Conservation (phyloP, 2,888 invertebrate genomes). For the Lasioglossum figueresi region DNA sequence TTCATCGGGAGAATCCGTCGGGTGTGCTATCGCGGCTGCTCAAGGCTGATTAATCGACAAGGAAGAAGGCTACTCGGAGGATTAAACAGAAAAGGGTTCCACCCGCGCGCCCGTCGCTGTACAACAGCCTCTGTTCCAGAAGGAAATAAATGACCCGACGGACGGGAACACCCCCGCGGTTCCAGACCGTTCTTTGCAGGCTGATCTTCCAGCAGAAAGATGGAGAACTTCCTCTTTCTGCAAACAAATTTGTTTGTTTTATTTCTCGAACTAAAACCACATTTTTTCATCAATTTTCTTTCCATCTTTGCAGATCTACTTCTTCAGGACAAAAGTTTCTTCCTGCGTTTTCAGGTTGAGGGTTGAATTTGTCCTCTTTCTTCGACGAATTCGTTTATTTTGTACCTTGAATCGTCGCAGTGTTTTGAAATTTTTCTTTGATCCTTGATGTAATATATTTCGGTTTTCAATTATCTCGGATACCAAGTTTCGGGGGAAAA, state of each 20-base stretch:
- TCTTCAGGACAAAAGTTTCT: neutral
- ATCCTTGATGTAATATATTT: too few species aligned
- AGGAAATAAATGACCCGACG: slow-evolving; percentile 25
- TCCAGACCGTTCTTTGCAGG: neutral
- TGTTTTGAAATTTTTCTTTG: neutral
- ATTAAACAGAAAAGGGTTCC: slow-evolving; percentile 11
- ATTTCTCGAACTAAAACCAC: neutral
- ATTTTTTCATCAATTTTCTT: neutral
- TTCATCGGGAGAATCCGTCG: neutral
- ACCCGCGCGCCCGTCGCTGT: neutral
- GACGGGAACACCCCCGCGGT: neutral
- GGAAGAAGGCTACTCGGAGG: slow-evolving; percentile 20
- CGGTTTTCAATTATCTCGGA: neutral
- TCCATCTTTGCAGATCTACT: neutral
- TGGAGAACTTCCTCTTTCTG: neutral
- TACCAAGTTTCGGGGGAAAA: neutral
- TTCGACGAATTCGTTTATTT: too few species aligned
- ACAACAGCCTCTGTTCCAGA: slow-evolving; percentile 4
- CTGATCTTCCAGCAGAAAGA: neutral
- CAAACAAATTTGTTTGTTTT: neutral
- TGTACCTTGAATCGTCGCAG: neutral
- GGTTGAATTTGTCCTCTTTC: too few species aligned
- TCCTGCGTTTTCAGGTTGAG: neutral
- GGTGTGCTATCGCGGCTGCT: slow-evolving; percentile 13
- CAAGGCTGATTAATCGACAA: slow-evolving; percentile 27